Conservation (phyloP, 2,797 vertebrate species). For the Tokudaia muenninki region DNA sequence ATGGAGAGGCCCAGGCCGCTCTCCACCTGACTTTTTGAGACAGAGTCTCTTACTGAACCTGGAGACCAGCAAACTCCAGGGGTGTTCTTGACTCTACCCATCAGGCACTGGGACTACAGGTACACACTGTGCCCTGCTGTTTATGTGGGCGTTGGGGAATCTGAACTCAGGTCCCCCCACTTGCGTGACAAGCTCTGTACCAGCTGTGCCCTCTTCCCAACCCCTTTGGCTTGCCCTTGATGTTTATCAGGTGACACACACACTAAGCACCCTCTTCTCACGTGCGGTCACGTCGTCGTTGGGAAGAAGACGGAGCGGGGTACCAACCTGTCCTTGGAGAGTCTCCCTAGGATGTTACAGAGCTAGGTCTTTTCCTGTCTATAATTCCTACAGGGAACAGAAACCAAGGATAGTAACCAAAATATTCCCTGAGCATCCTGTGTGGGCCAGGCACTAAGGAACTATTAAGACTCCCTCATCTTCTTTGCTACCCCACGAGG, state of each 20-base stretch:
- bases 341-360: not conserved
- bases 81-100: not conserved
- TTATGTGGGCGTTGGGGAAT: not conserved
- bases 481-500: not conserved
- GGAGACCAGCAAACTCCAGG: not conserved
- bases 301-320: not conserved
- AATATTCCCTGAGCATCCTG: not conserved
- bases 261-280: not conserved
- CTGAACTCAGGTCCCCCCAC: not conserved
- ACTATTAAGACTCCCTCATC: not conserved
- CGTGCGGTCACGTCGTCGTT: not conserved
- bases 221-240: not conserved
- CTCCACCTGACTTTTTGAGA: not conserved
- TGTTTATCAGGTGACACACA: not conserved
- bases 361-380: not conserved
- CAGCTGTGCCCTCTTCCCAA: not conserved
- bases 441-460: not conserved
- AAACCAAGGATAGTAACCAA: not conserved
- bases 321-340: slow-evolving; percentile 5
- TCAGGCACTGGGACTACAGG: not conserved
- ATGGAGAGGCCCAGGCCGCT: not conserved
- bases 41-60: not conserved
- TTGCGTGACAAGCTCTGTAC: not conserved
- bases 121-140: not conserved
- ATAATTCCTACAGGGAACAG: not conserved